phyloP scores from a whole-genome alignment of 2,113 vertebrate species.

The Grammomys dolichurus region DNA sequence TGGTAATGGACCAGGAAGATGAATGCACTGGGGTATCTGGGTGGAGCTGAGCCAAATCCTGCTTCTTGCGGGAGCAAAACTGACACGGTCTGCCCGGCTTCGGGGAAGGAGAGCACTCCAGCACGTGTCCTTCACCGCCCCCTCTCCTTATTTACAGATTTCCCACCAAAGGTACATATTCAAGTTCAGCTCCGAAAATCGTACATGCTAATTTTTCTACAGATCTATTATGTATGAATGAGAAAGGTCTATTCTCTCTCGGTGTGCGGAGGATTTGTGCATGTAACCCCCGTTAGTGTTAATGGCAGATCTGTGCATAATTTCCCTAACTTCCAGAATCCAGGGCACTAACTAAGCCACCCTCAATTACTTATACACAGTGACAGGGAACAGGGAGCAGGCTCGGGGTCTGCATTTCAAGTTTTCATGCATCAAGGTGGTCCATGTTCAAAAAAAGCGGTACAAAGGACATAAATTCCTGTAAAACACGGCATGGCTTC shows the following conservation, averaged over 20 bases:
- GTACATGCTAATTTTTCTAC: slow-evolving; percentile 86
- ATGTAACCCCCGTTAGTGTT: slow-evolving; percentile 86
- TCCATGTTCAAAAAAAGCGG: neutral
- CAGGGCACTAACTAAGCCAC: slow-evolving; percentile 80
- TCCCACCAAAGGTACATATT: slow-evolving; percentile 84
- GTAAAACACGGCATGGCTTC: neutral
- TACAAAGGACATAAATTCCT: neutral
- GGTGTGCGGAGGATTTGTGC: slow-evolving; percentile 82
- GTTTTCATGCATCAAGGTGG: neutral
- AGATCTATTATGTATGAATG: slow-evolving; percentile 89
- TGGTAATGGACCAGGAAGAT: slow-evolving; percentile 36
- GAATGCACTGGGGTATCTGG: neutral
- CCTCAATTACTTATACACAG: slow-evolving; percentile 79
- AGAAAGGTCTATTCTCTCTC: slow-evolving; percentile 82
- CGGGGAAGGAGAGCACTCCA: slow-evolving; percentile 73
- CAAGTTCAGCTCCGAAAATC: slow-evolving; percentile 82
- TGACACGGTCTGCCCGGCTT: slow-evolving; percentile 73
- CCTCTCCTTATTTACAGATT: slow-evolving; percentile 83
- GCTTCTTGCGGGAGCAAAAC: slow-evolving; percentile 56
- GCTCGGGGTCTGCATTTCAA: slow-evolving; percentile 42
- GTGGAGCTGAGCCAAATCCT: neutral
- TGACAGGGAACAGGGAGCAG: slow-evolving; percentile 60
- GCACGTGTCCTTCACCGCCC: slow-evolving; percentile 80
- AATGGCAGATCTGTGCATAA: slow-evolving; percentile 85
- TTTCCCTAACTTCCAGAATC: slow-evolving; percentile 73